Evolutionary conservation across 92 coral and sea anemone genomes (phyloP), one percentile per base, ranked within the genome.

Genomic region (Parazoanthus atlanticus): DNA sequence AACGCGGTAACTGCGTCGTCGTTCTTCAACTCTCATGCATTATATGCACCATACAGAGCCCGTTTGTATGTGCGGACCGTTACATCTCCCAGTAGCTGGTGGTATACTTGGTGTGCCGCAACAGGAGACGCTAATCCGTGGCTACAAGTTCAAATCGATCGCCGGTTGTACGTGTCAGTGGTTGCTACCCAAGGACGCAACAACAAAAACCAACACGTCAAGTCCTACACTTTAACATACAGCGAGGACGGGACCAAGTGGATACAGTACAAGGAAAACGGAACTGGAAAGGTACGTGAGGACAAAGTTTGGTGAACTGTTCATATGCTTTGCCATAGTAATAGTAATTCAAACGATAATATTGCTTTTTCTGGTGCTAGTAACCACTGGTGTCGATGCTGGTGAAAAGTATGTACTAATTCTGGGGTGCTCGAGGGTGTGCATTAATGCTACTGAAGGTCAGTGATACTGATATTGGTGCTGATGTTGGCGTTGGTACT

Each of bases 1-100:
- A 41, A 7, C 65, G 82, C 82, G 10, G 40, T 78, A 78, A 78
- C 82, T 49, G 82, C 82, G 33, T 78, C 82, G 17, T 78, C 82
- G 25, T 43, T 1, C 25, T 46, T n/a, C 11, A 21, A 26, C 4
- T 29, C 30, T 2, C 0, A 77, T 41, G 15, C 8, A 28, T 1
- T 2, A 13, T 12, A 43, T 17, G 66, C 65, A 78, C 82, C 82
- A 29, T 29, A 78, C 82, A 78, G 64, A 46, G 82, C 33, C 32
- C 36, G 82, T 21, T 17, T 78, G 82, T 78, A 78, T 29, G 28
- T 12, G 23, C 21, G 11, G 2, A 15, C 17, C 33, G 10, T 47
- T 15, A 3, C 23, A 0, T 17, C 8, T 40, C 1, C 11, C 13
- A 19, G 4, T 8, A 34, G 82, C 25, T 3, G 7, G 1, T n/a